Conservation (phyloP, 1,140 invertebrate genomes). For the Drosophila jambulina region DNA sequence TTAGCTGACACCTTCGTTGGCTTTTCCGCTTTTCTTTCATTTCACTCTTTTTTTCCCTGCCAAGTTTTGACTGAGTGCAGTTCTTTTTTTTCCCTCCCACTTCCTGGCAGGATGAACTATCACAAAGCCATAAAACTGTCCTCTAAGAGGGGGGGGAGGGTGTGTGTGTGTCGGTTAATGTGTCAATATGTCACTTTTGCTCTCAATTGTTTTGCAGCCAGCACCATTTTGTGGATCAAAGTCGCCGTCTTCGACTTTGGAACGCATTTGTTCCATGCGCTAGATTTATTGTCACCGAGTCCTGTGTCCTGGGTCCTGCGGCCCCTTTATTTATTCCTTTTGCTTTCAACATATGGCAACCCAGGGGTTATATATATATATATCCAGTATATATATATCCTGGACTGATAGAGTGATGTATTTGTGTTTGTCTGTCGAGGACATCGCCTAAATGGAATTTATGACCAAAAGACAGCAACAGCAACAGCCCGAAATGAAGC, state of each 20-base stretch:
- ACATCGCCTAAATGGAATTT: slow-evolving; percentile 51
- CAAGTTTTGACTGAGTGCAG: slow-evolving; percentile 50
- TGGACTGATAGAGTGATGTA: slow-evolving; percentile 43
- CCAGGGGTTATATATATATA: neutral
- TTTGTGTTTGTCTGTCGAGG: slow-evolving; percentile 48
- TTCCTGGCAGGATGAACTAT: slow-evolving; percentile 34
- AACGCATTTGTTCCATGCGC: slow-evolving; percentile 51
- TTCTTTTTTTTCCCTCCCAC: neutral
- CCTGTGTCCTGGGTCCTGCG: slow-evolving; percentile 11
- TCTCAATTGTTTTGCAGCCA: slow-evolving; percentile 52
- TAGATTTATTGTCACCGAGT: slow-evolving; percentile 49
- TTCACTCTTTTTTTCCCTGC: slow-evolving; percentile 16
- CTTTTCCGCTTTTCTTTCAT: neutral
- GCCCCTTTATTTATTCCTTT: slow-evolving; percentile 21
- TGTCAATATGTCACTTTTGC: slow-evolving; percentile 56
- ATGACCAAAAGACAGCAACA: slow-evolving; percentile 31
- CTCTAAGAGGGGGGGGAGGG: neutral
- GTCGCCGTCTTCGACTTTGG: slow-evolving; percentile 50
- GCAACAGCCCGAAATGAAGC: slow-evolving; percentile 37
- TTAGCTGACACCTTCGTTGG: neutral
- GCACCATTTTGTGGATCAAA: slow-evolving; percentile 50
- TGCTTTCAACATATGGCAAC: slow-evolving; percentile 21
- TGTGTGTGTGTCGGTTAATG: slow-evolving; percentile 35
- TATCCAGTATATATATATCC: neutral
- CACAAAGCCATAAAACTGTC: slow-evolving; percentile 54